A percentile compares a stretch with the other conserved stretches of the same genome.
Conservation (phyloP, 2,113 vertebrate genomes). For the Poeciliopsis retropinna region DNA sequence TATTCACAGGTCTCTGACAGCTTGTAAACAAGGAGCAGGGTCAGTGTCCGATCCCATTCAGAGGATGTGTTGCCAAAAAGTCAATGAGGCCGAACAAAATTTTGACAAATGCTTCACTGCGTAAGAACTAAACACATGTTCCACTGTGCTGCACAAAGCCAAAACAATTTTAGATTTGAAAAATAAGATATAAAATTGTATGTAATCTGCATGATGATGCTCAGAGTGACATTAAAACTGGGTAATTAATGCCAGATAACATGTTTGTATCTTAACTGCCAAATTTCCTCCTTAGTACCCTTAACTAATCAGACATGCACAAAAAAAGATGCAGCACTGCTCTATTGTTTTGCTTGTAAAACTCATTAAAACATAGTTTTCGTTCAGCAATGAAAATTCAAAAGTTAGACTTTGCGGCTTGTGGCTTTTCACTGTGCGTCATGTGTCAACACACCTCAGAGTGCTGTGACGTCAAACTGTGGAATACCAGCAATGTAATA, state of each 20-base stretch:
- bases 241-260: background rate
- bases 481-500: conserved; percentile 22
- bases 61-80: conserved; percentile 1
- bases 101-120: conserved; percentile 4
- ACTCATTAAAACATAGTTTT: background rate
- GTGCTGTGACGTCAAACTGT: conserved; percentile 21
- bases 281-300: background rate
- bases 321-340: background rate
- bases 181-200: background rate
- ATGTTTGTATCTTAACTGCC: background rate
- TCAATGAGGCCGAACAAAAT: conserved; percentile 4
- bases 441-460: conserved; percentile 5
- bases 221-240: background rate
- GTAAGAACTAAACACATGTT: conserved; percentile 1
- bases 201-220: background rate
- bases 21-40: background rate
- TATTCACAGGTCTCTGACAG: conserved; percentile 11
- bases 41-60: conserved; percentile 12
- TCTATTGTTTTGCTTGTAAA: background rate
- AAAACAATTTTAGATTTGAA: background rate
- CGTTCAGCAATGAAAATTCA: background rate
- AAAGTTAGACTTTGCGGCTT: conserved; percentile 2
- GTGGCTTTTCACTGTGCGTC: background rate
- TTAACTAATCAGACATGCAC: background rate
- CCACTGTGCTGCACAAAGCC: background rate